phyloP scores from a whole-genome alignment of 2,888 invertebrate species.

The Ariolimax columbianus region DNA sequence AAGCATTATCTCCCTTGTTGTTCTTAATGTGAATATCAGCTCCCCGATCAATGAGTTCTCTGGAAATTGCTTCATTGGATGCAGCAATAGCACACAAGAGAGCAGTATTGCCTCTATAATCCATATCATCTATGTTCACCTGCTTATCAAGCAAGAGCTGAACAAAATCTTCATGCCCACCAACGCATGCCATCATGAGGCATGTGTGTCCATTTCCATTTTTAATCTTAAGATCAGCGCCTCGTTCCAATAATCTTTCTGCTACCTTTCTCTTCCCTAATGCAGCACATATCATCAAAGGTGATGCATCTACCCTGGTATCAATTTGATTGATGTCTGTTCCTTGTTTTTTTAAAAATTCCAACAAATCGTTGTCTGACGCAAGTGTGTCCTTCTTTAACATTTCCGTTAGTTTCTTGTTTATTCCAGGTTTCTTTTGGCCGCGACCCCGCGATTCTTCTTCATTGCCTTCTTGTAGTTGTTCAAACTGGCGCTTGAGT shows the following conservation, averaged over 20 bases:
- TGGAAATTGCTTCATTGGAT: neutral
- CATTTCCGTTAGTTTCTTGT: neutral
- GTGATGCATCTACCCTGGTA: slow-evolving; percentile 19
- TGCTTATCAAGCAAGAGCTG: slow-evolving; percentile 3
- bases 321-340: slow-evolving; percentile 11
- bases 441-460: no score
- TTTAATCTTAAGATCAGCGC: neutral
- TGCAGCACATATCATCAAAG: slow-evolving; percentile 33
- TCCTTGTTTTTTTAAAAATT: neutral
- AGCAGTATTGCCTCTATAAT: slow-evolving; percentile 23
- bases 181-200: slow-evolving; percentile 28
- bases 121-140: slow-evolving; percentile 20
- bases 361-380: slow-evolving; percentile 23
- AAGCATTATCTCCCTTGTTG: slow-evolving; percentile 33
- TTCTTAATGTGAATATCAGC: slow-evolving; percentile 32
- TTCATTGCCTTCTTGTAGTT: neutral
- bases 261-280: slow-evolving; percentile 9
- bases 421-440: neutral
- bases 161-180: slow-evolving; percentile 7
- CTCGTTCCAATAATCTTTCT: slow-evolving; percentile 5
- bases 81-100: slow-evolving; percentile 23
- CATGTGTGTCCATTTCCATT: slow-evolving; percentile 22
- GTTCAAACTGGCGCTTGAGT: neutral
- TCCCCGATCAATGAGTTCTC: slow-evolving; percentile 23
- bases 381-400: neutral